Evolutionary conservation across 2,797 vertebrate species (phyloP).

Genomic region (Eulemur rubriventer): DNA sequence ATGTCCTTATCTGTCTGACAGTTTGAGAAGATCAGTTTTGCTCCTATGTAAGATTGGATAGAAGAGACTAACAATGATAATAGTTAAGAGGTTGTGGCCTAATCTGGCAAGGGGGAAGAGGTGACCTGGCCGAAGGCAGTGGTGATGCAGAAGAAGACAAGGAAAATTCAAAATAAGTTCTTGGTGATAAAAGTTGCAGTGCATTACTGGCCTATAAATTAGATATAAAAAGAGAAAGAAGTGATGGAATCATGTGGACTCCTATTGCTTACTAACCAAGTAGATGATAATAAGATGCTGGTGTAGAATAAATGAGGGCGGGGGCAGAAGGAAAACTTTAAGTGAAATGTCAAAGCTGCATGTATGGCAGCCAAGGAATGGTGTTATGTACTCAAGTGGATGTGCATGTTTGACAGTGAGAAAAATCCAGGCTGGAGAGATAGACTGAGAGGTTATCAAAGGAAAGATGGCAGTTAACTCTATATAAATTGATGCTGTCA

Average conservation of each 20-base stretch:
- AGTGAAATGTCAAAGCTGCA: neutral
- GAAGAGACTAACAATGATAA: neutral
- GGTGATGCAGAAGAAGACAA: neutral
- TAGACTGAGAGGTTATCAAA: neutral
- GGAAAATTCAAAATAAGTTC: neutral
- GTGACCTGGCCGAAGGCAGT: neutral
- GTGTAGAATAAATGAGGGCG: neutral
- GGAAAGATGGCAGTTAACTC: neutral
- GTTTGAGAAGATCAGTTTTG: neutral
- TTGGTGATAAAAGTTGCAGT: neutral
- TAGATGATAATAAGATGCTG: neutral
- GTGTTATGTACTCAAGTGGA: neutral
- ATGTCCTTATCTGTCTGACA: neutral
- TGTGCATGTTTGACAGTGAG: neutral
- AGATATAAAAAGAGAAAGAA: neutral
- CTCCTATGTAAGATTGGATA: neutral
- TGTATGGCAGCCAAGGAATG: neutral
- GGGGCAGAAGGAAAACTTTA: neutral
- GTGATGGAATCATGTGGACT: neutral
- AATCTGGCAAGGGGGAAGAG: neutral
- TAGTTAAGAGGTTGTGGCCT: neutral
- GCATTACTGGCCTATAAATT: neutral
- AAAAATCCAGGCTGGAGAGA: neutral
- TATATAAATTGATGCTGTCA: neutral
- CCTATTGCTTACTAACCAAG: neutral